A percentile compares a stretch with the other conserved stretches of the same genome.
phyloP scores from a whole-genome alignment of 2,113 vertebrate genomes.

The Uria aalge region DNA sequence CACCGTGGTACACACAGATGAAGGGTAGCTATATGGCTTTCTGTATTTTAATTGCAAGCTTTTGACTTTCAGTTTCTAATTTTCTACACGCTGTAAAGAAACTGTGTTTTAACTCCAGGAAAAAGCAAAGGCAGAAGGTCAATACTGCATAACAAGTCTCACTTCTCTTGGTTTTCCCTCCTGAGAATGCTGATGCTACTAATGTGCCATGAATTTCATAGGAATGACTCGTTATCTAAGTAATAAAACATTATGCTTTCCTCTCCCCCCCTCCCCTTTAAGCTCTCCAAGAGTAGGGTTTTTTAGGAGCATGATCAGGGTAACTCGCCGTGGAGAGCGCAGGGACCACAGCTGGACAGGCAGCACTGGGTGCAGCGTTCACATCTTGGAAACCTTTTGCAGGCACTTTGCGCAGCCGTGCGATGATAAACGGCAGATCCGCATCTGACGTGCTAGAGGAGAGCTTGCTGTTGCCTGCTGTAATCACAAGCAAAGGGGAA shows the following conservation, averaged over 20 bases:
- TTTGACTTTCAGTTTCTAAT: not conserved
- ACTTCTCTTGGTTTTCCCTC: not conserved
- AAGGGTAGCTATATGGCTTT: not conserved
- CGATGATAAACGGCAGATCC: not conserved
- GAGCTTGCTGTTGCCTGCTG: not conserved
- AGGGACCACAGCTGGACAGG: not conserved
- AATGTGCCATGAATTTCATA: not conserved
- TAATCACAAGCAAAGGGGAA: not conserved
- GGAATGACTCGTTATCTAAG: not conserved
- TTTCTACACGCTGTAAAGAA: not conserved
- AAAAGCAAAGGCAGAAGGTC: not conserved
- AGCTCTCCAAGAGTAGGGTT: not conserved
- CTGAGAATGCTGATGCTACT: not conserved
- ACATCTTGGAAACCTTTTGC: not conserved
- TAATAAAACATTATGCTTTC: not conserved
- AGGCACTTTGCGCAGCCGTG: not conserved
- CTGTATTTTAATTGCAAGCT: not conserved
- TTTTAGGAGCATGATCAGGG: not conserved
- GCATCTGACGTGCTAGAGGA: not conserved
- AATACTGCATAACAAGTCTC: not conserved
- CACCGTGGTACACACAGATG: not conserved
- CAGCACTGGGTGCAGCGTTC: rapidly evolving
- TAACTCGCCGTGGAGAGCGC: rapidly evolving
- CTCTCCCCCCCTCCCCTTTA: not conserved
- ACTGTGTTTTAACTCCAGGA: not conserved